Percentiles rank a stretch among this genome's conserved stretches.
Conservation (phyloP, 2,113 vertebrate genomes). For the Tyto alba region DNA sequence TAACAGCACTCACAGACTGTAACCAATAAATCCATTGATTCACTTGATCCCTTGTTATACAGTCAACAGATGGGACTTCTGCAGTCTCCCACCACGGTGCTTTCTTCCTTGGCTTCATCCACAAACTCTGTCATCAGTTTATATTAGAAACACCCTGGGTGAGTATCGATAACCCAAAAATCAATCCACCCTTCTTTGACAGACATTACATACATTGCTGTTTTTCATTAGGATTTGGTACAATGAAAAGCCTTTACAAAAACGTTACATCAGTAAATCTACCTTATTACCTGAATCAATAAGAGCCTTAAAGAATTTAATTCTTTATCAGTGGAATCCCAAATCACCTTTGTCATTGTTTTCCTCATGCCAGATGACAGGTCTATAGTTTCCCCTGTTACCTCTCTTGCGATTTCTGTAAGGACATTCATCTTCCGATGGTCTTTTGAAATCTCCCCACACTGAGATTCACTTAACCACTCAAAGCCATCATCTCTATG, state of each 20-base stretch:
- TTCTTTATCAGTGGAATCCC: neutral
- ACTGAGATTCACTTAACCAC: neutral
- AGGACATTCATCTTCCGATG: neutral
- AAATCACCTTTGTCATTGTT: neutral
- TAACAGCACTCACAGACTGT: neutral
- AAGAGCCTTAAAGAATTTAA: neutral
- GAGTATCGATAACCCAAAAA: neutral
- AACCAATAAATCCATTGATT: neutral
- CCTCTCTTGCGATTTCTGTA: neutral
- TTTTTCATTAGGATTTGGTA: neutral
- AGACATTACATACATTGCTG: neutral
- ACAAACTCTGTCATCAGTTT: neutral
- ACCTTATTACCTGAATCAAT: neutral
- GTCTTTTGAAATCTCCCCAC: neutral
- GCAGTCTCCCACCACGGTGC: neutral
- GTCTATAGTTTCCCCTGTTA: neutral
- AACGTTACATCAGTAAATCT: neutral
- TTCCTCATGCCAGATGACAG: neutral
- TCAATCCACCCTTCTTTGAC: neutral
- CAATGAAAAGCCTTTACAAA: neutral
- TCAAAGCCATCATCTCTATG: neutral
- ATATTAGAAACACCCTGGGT: neutral
- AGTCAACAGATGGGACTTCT: neutral
- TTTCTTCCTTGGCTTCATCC: neutral
- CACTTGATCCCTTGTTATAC: neutral